These are phyloP conservation scores for Furcifer pardalis DNA, from an alignment of 2,797 vertebrate species.

Conservation along the genomic window DNA sequence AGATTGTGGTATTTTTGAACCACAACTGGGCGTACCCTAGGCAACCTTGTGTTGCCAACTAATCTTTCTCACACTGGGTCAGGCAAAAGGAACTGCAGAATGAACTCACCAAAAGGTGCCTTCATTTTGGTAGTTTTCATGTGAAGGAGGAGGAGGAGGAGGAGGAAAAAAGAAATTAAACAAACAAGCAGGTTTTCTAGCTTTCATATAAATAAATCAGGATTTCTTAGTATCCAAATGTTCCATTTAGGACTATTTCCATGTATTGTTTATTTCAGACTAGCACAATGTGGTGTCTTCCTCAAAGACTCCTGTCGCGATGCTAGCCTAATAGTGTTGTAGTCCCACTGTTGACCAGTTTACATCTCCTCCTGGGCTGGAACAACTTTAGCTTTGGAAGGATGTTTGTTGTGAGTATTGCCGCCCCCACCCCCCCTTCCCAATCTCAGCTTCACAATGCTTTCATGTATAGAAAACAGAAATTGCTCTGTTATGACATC, in stretches of 20 bases:
- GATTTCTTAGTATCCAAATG: slow-evolving; percentile 17
- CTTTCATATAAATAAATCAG: slow-evolving; percentile 10
- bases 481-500: slow-evolving; percentile 46
- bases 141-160: too few species aligned
- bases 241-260: neutral
- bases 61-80: too few species aligned
- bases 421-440: slow-evolving; percentile 35
- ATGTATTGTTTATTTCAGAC: neutral
- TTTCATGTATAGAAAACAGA: slow-evolving; percentile 57
- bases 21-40: too few species aligned
- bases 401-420: neutral
- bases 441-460: neutral
- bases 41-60: too few species aligned
- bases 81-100: too few species aligned
- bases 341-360: neutral
- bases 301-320: neutral
- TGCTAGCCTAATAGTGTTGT: neutral
- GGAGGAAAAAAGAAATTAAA: too few species aligned
- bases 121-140: too few species aligned
- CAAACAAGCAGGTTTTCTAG: neutral
- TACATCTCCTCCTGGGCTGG: neutral
- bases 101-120: too few species aligned
- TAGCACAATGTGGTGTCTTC: slow-evolving; percentile 1
- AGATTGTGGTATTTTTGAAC: too few species aligned
- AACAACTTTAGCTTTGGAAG: neutral